phyloP scores from a whole-genome alignment of 2,888 invertebrate genomes.

The Chrysolina oricalcia region DNA sequence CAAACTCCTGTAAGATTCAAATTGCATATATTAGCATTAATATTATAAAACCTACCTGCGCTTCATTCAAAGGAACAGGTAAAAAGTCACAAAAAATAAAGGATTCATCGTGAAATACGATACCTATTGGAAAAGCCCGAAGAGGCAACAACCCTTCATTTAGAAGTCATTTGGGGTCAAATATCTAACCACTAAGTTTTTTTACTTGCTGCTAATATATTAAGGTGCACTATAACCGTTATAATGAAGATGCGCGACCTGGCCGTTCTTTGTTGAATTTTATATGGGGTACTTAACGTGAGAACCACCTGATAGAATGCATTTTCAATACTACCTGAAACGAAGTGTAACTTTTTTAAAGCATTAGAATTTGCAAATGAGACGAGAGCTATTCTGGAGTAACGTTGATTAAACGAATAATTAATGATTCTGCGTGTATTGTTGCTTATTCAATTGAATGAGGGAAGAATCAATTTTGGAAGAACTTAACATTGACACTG shows the following conservation, averaged over 20 bases:
- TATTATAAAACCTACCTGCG: slow-evolving; percentile 47
- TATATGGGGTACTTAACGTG: background rate
- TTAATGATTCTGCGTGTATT: no score
- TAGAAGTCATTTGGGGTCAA: slow-evolving; percentile 45
- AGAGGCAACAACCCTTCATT: slow-evolving; percentile 44
- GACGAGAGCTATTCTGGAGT: no score
- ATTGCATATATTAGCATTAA: slow-evolving; percentile 52
- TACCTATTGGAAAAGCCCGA: slow-evolving; percentile 37
- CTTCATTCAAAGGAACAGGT: slow-evolving; percentile 48
- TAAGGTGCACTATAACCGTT: slow-evolving; percentile 5
- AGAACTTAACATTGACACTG: no score
- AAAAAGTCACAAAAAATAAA: slow-evolving; percentile 44
- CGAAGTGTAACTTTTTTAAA: background rate
- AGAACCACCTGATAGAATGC: background rate
- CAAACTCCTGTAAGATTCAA: slow-evolving; percentile 43
- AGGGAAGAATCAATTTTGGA: no score
- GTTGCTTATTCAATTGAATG: no score
- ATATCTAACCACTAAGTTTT: slow-evolving; percentile 38
- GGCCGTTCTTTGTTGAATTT: background rate
- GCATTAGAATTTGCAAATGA: background rate
- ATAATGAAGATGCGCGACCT: slow-evolving; percentile 9
- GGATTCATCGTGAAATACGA: slow-evolving; percentile 38
- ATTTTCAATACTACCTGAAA: background rate
- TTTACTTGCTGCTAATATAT: slow-evolving; percentile 34
- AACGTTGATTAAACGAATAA: no score